Evolutionary conservation across 2,797 vertebrate species (phyloP).

Genomic region (Poeciliopsis gracilis): DNA sequence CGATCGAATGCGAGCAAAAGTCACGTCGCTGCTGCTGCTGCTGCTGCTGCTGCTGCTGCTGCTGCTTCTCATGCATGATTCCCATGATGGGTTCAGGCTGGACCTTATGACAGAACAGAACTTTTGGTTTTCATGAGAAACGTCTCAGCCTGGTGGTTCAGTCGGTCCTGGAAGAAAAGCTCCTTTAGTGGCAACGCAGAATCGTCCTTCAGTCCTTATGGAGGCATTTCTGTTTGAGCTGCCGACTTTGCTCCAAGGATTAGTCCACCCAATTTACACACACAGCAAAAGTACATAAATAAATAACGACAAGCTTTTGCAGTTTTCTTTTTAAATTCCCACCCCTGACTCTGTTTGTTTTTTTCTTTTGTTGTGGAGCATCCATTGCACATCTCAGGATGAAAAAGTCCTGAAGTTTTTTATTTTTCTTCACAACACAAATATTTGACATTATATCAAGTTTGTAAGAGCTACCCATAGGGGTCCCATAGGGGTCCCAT

Average conservation of each 20-base stretch:
- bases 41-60: not conserved
- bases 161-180: conserved; percentile 1
- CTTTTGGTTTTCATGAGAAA: not conserved
- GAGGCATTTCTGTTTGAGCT: conserved; percentile 4
- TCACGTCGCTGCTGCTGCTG: not conserved
- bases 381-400: no score
- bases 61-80: not conserved
- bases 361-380: not conserved
- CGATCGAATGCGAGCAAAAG: not conserved
- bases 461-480: not conserved
- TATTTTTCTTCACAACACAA: not conserved
- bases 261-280: not conserved
- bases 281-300: not conserved
- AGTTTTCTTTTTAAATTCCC: not conserved
- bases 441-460: not conserved
- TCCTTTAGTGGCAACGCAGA: not conserved
- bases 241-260: not conserved
- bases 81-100: not conserved
- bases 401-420: not conserved
- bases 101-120: no score
- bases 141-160: not conserved
- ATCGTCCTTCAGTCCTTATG: not conserved
- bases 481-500: not conserved
- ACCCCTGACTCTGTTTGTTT: not conserved
- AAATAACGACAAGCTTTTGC: not conserved